Evolutionary conservation across 2,797 vertebrate species (phyloP).

Genomic region (Tadarida brasiliensis): DNA sequence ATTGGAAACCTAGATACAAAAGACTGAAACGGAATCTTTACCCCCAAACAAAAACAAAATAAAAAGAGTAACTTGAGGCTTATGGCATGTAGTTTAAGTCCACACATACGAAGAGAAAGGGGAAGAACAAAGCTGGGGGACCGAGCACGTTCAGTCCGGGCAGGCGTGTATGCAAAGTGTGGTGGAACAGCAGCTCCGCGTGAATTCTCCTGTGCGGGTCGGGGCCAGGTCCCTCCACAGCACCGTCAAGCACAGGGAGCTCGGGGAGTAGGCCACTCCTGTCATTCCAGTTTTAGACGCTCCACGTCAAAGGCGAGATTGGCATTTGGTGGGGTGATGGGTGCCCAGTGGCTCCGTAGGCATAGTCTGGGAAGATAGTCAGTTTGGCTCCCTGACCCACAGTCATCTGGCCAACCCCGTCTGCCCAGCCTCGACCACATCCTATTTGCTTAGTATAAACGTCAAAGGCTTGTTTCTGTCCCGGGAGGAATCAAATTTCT

Average conservation of each 20-base stretch:
- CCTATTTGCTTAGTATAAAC: no score
- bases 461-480: no score
- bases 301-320: conserved; percentile 95
- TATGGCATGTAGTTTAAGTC: conserved; percentile 87
- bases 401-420: conserved; percentile 90
- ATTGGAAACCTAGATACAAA: conserved; percentile 75
- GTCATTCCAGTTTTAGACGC: conserved; percentile 92
- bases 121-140: conserved; percentile 88
- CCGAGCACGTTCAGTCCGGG: conserved; percentile 89
- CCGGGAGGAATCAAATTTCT: no score
- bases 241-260: conserved; percentile 55
- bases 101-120: conserved; percentile 85
- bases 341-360: conserved; percentile 93
- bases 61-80: conserved; percentile 85
- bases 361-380: conserved; percentile 94
- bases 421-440: no score
- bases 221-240: conserved; percentile 88
- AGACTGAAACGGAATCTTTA: conserved; percentile 84
- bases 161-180: conserved; percentile 89
- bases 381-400: conserved; percentile 95
- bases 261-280: background rate
- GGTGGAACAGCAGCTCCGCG: conserved; percentile 93
- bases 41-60: conserved; percentile 82
- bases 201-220: conserved; percentile 90
- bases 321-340: conserved; percentile 94